These are phyloP conservation scores for Popillia japonica DNA, from an alignment of 1,140 invertebrate genomes.

Conservation along the genomic window DNA sequence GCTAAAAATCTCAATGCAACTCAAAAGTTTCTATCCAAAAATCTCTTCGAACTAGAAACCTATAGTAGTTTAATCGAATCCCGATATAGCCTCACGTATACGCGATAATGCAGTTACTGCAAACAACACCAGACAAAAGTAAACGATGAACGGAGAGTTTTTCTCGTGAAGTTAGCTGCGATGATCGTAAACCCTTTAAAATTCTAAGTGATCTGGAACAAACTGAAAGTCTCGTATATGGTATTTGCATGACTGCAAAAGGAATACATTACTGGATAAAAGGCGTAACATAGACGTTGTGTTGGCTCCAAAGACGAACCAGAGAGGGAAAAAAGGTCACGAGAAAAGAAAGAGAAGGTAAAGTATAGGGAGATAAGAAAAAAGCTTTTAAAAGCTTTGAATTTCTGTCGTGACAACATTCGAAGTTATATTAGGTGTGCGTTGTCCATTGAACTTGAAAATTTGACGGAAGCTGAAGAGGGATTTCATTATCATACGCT, in stretches of 20 bases:
- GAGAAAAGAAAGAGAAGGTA: not conserved
- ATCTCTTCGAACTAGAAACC: too few species aligned
- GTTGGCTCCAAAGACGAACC: too few species aligned
- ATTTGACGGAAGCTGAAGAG: not conserved
- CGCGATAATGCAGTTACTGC: not conserved
- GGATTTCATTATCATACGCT: not conserved
- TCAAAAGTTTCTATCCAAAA: too few species aligned
- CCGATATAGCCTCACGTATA: not conserved
- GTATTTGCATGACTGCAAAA: constrained; percentile 17
- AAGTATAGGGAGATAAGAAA: constrained; percentile 7
- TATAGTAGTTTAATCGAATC: not conserved
- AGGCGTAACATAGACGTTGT: constrained; percentile 19
- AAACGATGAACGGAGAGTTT: not conserved
- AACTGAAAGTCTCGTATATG: constrained; percentile 22
- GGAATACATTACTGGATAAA: constrained; percentile 27
- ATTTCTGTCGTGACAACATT: constrained; percentile 22
- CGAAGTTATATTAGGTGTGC: constrained; percentile 23
- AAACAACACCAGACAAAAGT: not conserved
- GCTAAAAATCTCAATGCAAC: too few species aligned
- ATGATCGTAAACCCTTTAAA: constrained; percentile 20
- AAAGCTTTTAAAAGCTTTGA: constrained; percentile 35
- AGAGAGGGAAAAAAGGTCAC: not conserved
- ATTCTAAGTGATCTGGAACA: constrained; percentile 24
- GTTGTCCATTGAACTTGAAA: constrained; percentile 9
- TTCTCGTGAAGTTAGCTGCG: not conserved